Conservation (phyloP, 2,113 vertebrate genomes). For the Lophochroa leadbeateri region DNA sequence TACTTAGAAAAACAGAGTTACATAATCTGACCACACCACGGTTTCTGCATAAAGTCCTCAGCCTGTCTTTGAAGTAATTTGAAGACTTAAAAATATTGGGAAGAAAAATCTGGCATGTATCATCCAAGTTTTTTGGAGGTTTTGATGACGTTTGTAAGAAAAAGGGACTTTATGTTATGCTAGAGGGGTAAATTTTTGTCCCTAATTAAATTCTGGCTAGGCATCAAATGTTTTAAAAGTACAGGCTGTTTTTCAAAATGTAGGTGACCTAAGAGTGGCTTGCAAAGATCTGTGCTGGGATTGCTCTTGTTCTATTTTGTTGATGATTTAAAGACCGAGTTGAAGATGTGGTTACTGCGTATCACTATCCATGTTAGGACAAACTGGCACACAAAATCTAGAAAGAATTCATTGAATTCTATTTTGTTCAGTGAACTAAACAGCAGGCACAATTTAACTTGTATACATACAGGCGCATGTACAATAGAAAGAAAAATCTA, state of each 20-base stretch:
- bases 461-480: not conserved
- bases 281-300: not conserved
- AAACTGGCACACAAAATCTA: not conserved
- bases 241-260: not conserved
- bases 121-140: not conserved
- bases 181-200: not conserved
- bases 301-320: not conserved
- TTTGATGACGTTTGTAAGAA: not conserved
- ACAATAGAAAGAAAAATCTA: not conserved
- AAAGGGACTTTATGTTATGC: not conserved
- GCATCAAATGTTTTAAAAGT: not conserved
- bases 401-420: not conserved
- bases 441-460: not conserved
- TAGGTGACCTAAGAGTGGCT: not conserved
- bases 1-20: conserved; percentile 1
- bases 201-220: not conserved
- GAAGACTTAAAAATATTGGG: not conserved
- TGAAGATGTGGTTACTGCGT: not conserved
- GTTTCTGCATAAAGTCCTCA: not conserved
- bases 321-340: not conserved
- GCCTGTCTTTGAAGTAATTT: not conserved
- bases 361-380: not conserved
- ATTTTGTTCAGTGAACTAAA: not conserved
- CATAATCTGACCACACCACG: not conserved
- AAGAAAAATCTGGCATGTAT: not conserved